Evolutionary conservation across 2,797 vertebrate genomes (phyloP).

Genomic region (Hybognathus amarus): DNA sequence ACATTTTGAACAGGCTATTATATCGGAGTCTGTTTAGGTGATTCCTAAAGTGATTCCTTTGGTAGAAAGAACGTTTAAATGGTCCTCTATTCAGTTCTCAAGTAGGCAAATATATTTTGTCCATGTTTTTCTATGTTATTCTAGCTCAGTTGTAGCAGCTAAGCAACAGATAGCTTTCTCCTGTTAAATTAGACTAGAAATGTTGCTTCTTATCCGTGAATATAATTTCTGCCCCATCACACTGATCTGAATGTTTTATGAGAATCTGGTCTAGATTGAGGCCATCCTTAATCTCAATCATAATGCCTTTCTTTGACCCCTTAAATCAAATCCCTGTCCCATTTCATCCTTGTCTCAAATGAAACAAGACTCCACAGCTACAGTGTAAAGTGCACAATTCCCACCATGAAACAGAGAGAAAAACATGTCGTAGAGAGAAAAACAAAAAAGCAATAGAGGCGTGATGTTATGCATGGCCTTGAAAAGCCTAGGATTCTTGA

Average conservation of each 20-base stretch:
- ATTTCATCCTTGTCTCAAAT: conserved; percentile 43
- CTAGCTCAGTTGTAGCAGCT: not conserved
- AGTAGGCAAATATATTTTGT: no score
- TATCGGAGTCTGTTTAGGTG: not conserved
- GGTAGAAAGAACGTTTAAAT: not conserved
- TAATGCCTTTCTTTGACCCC: not conserved
- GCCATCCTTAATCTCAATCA: not conserved
- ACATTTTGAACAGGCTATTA: not conserved
- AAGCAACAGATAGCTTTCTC: not conserved
- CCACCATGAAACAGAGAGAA: conserved; percentile 61
- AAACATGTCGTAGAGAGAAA: conserved; percentile 55
- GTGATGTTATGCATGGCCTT: conserved; percentile 71
- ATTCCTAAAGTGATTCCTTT: not conserved
- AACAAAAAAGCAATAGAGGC: conserved; percentile 58
- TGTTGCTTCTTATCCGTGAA: no score
- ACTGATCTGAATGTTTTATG: not conserved
- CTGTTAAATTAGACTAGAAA: not conserved
- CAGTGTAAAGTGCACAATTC: conserved; percentile 65
- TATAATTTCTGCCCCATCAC: not conserved
- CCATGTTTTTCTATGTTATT: no score
- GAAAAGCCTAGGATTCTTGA: conserved; percentile 76
- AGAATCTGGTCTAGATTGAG: not conserved
- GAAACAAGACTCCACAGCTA: conserved; percentile 54
- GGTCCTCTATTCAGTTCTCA: not conserved
- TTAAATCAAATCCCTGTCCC: not conserved